Evolutionary conservation across 23 tunicate species (phyloP).

Genomic region (Ciona savignyi): DNA sequence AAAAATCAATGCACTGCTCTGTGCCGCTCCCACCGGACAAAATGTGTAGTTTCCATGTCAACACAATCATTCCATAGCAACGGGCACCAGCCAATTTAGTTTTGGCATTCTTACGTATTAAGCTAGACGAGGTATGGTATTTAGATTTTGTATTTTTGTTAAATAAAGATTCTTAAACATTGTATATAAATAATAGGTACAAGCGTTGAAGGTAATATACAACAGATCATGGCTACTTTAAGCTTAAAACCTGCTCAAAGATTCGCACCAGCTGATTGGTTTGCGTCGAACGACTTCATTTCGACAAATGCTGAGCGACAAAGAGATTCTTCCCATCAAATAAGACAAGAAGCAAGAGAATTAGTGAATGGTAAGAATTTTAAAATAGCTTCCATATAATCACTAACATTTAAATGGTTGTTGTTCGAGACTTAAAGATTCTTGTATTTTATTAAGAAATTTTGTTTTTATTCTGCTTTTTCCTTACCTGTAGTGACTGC

Average conservation of each 20-base stretch:
- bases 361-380: conserved; percentile 54
- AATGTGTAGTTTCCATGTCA: background rate
- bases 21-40: background rate
- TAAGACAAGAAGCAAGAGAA: conserved; percentile 81
- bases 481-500: conserved; percentile 82
- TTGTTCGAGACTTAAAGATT: too few species aligned
- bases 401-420: too few species aligned
- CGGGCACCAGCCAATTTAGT: background rate
- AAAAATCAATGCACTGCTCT: too few species aligned
- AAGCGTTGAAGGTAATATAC: too few species aligned
- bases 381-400: too few species aligned
- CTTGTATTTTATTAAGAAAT: too few species aligned
- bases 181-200: too few species aligned
- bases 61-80: conserved; percentile 7
- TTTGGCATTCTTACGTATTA: background rate
- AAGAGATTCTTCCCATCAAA: conserved; percentile 79
- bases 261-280: conserved; percentile 81
- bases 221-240: conserved; percentile 64
- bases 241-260: conserved; percentile 87
- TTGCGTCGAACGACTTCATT: conserved; percentile 78
- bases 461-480: background rate
- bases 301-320: conserved; percentile 87
- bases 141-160: background rate
- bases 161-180: too few species aligned
- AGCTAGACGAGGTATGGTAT: background rate